Conservation (phyloP, 2,888 invertebrate species). For the Colletes collaris region DNA sequence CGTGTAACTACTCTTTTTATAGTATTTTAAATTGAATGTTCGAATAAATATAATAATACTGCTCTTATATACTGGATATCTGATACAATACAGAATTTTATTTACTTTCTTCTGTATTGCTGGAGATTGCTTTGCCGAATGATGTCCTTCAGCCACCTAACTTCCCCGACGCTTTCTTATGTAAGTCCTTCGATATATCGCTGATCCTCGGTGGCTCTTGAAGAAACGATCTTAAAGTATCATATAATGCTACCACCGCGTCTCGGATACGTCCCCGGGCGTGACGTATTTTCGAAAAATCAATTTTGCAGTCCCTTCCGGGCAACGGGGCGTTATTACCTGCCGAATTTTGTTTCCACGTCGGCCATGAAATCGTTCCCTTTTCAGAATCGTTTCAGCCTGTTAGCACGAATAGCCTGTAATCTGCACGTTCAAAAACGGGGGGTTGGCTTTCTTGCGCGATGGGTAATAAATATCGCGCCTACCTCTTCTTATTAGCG, state of each 20-base stretch:
- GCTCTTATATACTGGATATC: not conserved
- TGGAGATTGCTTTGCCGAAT: constrained; percentile 5
- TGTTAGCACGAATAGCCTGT: constrained; percentile 66
- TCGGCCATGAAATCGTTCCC: constrained; percentile 30
- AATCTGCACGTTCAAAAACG: constrained; percentile 60
- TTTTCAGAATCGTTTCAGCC: constrained; percentile 58
- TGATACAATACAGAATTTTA: not conserved
- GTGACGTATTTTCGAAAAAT: constrained; percentile 66
- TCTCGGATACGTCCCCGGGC: constrained; percentile 51
- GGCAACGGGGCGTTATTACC: constrained; percentile 47
- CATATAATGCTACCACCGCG: constrained; percentile 31
- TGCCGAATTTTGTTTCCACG: constrained; percentile 46
- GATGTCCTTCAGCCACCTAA: constrained; percentile 19
- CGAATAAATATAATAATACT: no score
- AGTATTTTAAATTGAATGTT: not conserved
- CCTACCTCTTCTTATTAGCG: constrained; percentile 68
- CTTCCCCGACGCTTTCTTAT: constrained; percentile 22
- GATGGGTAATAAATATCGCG: constrained; percentile 69
- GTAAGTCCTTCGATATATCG: constrained; percentile 60
- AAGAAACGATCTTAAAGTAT: constrained; percentile 38
- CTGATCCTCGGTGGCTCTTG: constrained; percentile 44
- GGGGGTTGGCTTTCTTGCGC: constrained; percentile 50
- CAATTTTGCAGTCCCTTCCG: constrained; percentile 66
- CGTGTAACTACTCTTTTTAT: not conserved
- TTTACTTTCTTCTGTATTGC: not conserved